These are phyloP conservation scores for Congeria kusceri DNA, from an alignment of 2,888 invertebrate species.

Conservation along the genomic window DNA sequence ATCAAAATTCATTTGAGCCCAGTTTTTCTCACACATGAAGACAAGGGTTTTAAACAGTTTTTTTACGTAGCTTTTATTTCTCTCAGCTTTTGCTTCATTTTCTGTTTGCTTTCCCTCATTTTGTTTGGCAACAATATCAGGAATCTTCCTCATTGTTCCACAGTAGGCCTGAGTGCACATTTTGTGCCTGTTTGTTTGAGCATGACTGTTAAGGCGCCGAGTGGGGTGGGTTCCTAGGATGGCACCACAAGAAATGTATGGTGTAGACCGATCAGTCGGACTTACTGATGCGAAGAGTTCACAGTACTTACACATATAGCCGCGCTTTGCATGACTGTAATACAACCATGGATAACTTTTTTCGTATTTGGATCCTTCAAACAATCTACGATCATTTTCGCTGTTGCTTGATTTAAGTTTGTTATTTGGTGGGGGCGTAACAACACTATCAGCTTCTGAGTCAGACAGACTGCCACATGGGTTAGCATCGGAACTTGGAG, in stretches of 20 bases:
- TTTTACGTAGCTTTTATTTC: not conserved
- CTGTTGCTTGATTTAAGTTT: no score
- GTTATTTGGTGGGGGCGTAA: no score
- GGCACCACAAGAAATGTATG: not conserved
- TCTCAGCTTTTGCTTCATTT: not conserved
- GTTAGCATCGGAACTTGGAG: no score
- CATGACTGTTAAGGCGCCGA: not conserved
- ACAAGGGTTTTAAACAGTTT: not conserved
- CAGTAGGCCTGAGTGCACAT: no score
- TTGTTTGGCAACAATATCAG: not conserved
- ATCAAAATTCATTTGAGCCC: not conserved
- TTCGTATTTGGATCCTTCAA: no score
- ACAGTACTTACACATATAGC: conserved; percentile 1
- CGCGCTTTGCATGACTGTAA: not conserved
- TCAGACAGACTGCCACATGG: no score
- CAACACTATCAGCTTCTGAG: no score
- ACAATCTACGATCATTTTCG: no score
- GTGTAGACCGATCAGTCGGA: not conserved
- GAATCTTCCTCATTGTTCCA: no score
- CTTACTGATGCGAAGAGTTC: not conserved
- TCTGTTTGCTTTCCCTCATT: not conserved
- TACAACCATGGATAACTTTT: not conserved
- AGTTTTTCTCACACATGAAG: conserved; percentile 1
- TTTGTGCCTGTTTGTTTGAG: no score
- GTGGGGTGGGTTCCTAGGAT: not conserved